Evolutionary conservation across 2,113 vertebrate genomes (phyloP), one percentile per base, ranked within the genome.

Genomic region (Pseudorhombus dupliciocellatus): DNA sequence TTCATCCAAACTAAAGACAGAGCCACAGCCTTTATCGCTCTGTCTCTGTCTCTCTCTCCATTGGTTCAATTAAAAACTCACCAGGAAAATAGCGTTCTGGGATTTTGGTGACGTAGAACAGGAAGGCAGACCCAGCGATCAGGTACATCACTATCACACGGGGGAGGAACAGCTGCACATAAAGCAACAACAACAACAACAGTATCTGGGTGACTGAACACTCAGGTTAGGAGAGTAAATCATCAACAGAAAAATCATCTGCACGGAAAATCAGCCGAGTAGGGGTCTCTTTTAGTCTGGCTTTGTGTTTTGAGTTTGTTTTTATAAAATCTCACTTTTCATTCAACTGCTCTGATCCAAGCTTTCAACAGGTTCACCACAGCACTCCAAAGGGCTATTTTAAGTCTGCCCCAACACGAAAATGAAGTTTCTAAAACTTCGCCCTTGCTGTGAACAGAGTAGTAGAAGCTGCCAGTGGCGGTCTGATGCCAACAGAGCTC

Each of bases 21-120:
- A 48, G 16, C 46, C 20, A 48, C 18, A n/a, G 16, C 16, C 46
- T 20, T 11, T 4, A 15, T 44, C 15, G 42, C 42, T 44, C 14
- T 44, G 15, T 3, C 16, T 16, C 4, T 0, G 42, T 2, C 14
- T 44, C 42, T 20, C 5, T 48, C 1, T 55, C 40, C 11, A 8
- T 25, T 20, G 24, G 6, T 56, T 65, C 7, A 7, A 53, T 22
- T 16, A 73, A 24, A 24, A 54, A 48, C 93, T 81, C 88, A 99
- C 98, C 98, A 92, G 98, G 97, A 80, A 99, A 99, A 83, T 96
- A 99, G 64, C 97, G 94, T 81, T 99, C 98, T 48, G 98, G 98
- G 80, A 99, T 95, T 93, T 99, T 99, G 89, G 96, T 97, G 92
- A 97, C 92, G 70, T 99, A 99, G 92, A 99, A 97, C 46, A 98